Conservation (phyloP, 2,113 vertebrate species). For the Ardeotis arabs region DNA sequence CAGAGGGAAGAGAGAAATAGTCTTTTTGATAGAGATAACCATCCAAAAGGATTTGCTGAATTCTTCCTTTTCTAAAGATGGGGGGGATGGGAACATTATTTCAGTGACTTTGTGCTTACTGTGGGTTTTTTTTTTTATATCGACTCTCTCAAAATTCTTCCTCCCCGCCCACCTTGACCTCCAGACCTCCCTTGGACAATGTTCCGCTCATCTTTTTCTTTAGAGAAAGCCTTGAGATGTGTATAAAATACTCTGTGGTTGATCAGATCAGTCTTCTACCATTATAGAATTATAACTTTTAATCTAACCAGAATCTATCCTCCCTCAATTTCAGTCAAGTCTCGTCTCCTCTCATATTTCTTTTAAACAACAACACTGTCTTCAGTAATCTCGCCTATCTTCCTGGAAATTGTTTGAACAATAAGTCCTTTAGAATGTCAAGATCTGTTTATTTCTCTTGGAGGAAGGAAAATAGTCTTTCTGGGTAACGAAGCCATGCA, state of each 20-base stretch:
- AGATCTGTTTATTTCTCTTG: slow-evolving; percentile 62
- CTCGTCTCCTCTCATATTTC: neutral
- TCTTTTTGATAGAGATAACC: slow-evolving; percentile 9
- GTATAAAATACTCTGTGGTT: neutral
- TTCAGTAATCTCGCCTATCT: slow-evolving; percentile 27
- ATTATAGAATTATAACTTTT: slow-evolving; percentile 48
- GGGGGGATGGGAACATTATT: slow-evolving; percentile 25
- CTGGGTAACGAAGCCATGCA: neutral
- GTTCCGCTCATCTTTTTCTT: neutral
- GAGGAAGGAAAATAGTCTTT: slow-evolving; percentile 35
- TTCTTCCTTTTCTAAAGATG: slow-evolving; percentile 19
- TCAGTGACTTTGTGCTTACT: slow-evolving; percentile 30
- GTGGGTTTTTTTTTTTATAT: neutral
- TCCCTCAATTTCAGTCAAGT: slow-evolving; percentile 21
- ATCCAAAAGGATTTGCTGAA: slow-evolving; percentile 4
- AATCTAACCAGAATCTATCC: slow-evolving; percentile 23
- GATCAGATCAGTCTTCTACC: slow-evolving; percentile 48
- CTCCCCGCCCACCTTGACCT: slow-evolving; percentile 1
- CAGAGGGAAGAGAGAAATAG: slow-evolving; percentile 27
- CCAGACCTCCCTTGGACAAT: slow-evolving; percentile 4
- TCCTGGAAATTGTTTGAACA: slow-evolving; percentile 53
- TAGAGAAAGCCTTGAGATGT: neutral
- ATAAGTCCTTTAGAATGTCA: slow-evolving; percentile 45
- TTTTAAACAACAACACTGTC: slow-evolving; percentile 29
- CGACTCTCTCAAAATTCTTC: neutral